Percentiles rank a stretch among this genome's conserved stretches.
Conservation (phyloP, 2,888 invertebrate species). For the Ischnura elegans region DNA sequence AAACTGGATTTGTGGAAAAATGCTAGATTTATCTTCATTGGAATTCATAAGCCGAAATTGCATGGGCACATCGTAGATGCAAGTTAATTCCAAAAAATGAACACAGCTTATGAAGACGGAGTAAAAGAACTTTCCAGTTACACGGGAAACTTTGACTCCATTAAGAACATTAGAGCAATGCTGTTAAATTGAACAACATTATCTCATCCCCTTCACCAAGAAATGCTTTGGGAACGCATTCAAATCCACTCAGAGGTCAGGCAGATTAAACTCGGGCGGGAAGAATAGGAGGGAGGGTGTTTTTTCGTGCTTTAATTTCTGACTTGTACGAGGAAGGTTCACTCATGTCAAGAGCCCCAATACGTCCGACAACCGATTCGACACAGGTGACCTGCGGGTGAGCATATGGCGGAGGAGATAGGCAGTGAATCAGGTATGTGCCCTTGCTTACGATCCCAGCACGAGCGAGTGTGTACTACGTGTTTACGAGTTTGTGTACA, state of each 20-base stretch:
- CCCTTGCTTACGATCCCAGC: neutral
- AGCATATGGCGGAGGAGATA: conserved; percentile 41
- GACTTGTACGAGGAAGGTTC: neutral
- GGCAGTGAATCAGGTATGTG: neutral
- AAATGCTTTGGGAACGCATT: neutral
- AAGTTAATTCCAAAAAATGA: no score
- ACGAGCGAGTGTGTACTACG: neutral
- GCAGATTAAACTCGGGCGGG: neutral
- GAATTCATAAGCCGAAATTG: no score
- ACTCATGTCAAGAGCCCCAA: neutral
- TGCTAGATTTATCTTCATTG: no score
- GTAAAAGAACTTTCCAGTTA: no score
- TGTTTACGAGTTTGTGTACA: neutral
- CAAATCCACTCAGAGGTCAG: neutral
- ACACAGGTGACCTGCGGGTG: conserved; percentile 50
- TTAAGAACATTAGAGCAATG: neutral
- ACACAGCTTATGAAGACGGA: no score
- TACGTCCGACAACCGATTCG: conserved; percentile 49
- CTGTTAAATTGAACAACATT: neutral
- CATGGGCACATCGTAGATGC: no score
- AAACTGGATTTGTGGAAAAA: no score
- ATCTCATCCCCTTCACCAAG: neutral
- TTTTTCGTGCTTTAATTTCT: no score
- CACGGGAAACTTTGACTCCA: no score
- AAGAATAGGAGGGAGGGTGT: neutral